Percentiles rank a stretch among this genome's conserved stretches.
Evolutionary conservation across 2,888 invertebrate genomes (phyloP).

Genomic region (Thymelicus acteon): DNA sequence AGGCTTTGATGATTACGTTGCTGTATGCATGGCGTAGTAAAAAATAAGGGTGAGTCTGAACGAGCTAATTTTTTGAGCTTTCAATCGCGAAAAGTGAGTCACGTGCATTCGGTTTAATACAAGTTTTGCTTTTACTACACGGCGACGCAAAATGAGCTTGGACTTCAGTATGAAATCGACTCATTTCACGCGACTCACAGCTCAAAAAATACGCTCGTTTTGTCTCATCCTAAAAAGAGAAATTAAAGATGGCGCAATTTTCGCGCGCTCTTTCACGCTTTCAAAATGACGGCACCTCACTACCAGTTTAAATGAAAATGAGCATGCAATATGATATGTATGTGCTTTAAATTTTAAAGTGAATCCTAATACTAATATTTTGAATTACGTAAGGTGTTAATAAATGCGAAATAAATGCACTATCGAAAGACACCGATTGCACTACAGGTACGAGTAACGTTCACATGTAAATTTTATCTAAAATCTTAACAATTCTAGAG

Average conservation of each 20-base stretch:
- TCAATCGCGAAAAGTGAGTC: no score
- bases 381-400: conserved; percentile 26
- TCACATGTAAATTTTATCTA: conserved; percentile 42
- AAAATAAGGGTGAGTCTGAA: no score
- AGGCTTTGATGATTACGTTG: no score
- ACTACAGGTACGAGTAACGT: conserved; percentile 35
- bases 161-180: no score
- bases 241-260: background rate
- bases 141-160: no score
- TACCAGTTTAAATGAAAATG: conserved; percentile 19
- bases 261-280: conserved; percentile 7
- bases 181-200: no score
- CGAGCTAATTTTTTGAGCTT: no score
- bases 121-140: no score
- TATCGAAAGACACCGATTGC: conserved; percentile 30
- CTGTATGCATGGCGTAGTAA: no score
- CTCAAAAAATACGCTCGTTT: no score
- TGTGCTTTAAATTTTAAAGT: conserved; percentile 22
- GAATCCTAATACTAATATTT: conserved; percentile 18
- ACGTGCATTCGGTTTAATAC: no score
- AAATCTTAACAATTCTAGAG: conserved; percentile 26
- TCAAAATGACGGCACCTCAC: conserved; percentile 21
- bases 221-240: background rate
- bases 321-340: conserved; percentile 42
- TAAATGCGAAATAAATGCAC: conserved; percentile 47